These are phyloP conservation scores for Drosophila merina DNA, from an alignment of 2,888 invertebrate species.

Conservation along the genomic window DNA sequence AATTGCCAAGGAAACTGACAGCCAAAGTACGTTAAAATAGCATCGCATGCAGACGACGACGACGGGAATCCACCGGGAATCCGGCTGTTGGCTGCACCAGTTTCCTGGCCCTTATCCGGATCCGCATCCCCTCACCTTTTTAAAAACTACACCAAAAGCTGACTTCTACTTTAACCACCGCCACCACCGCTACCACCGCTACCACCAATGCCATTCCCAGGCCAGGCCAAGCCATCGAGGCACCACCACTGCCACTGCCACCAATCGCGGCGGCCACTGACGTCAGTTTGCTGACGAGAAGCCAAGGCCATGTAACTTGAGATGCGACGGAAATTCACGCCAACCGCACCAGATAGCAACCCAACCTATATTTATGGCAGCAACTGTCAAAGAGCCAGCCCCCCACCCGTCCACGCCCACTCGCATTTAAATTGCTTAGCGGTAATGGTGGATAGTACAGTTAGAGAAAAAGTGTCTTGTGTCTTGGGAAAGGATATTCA, in stretches of 20 bases:
- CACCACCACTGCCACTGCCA: neutral
- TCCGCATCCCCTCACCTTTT: neutral
- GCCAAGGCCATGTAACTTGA: conserved; percentile 55
- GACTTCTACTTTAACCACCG: neutral
- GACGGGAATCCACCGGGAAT: neutral
- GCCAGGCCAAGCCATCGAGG: no score
- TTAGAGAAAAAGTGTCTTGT: neutral
- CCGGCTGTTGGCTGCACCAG: neutral
- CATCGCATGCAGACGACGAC: neutral
- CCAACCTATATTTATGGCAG: conserved; percentile 49
- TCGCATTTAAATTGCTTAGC: conserved; percentile 1
- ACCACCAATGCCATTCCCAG: no score
- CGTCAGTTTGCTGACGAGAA: conserved; percentile 18
- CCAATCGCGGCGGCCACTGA: neutral
- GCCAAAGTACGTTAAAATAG: neutral
- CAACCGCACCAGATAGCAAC: conserved; percentile 40
- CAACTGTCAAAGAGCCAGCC: conserved; percentile 42
- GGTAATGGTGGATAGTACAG: neutral
- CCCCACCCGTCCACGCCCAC: conserved; percentile 11
- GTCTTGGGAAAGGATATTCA: neutral
- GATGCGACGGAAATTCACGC: conserved; percentile 60
- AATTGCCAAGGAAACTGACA: neutral
- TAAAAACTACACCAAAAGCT: neutral
- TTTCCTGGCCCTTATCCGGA: neutral
- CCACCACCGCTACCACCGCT: no score